phyloP scores from a whole-genome alignment of 1,140 invertebrate species.

The Zophobas morio region DNA sequence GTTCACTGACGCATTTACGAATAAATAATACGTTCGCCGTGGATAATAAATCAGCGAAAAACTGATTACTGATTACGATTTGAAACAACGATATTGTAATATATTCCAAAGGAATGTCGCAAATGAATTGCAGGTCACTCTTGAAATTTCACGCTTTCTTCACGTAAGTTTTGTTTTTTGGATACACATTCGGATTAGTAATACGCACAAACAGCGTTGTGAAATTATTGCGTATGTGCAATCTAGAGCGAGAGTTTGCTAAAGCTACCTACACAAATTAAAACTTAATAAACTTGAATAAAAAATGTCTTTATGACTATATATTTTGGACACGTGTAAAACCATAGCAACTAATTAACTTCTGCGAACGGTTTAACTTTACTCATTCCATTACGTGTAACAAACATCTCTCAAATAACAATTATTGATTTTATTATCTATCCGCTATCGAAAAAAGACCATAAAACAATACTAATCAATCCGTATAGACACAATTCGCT shows the following conservation, averaged over 20 bases:
- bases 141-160: conserved; percentile 27
- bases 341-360: too few species aligned
- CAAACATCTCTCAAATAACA: conserved; percentile 24
- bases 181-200: not conserved
- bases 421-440: conserved; percentile 31
- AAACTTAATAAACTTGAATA: too few species aligned
- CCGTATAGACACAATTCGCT: conserved; percentile 31
- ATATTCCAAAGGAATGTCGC: too few species aligned
- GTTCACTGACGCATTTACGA: conserved; percentile 12
- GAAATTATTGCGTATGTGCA: too few species aligned
- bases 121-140: not conserved
- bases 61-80: not conserved
- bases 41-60: not conserved
- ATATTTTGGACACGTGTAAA: too few species aligned
- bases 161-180: conserved; percentile 2
- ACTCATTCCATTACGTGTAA: not conserved
- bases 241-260: too few species aligned
- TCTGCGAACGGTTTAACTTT: not conserved
- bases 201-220: too few species aligned
- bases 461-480: conserved; percentile 40
- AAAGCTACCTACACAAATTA: too few species aligned
- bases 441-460: conserved; percentile 7
- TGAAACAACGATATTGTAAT: too few species aligned
- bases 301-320: too few species aligned
- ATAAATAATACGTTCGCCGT: not conserved